Conservation (phyloP, 2,113 vertebrate genomes). For the Pongo pygmaeus region DNA sequence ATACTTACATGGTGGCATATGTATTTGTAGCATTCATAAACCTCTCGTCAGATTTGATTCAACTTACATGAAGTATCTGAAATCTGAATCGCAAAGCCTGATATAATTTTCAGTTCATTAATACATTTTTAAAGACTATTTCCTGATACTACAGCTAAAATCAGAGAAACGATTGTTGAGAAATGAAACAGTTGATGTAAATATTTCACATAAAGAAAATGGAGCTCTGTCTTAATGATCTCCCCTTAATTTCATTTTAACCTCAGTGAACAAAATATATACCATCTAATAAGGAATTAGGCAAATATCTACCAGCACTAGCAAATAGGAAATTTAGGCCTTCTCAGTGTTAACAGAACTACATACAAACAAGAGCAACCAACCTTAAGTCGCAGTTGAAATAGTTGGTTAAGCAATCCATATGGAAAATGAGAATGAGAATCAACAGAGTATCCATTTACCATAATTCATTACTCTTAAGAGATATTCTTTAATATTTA, state of each 20-base stretch:
- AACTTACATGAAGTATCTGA: background rate
- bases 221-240: background rate
- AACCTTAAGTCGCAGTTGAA: background rate
- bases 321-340: background rate
- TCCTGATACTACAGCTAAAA: background rate
- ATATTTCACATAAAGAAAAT: background rate
- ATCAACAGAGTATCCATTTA: background rate
- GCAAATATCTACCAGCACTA: background rate
- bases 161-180: background rate
- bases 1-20: background rate
- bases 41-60: background rate
- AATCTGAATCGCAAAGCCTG: background rate
- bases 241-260: background rate
- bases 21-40: background rate
- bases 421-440: no score
- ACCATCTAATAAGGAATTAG: background rate
- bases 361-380: background rate
- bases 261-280: background rate
- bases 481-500: background rate
- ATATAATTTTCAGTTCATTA: background rate
- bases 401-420: background rate
- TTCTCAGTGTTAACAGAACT: background rate
- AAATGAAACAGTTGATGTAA: background rate
- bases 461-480: background rate
- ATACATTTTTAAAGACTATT: background rate